Base-by-base conservation (phyloP, 2,113 vertebrate genomes). In the Odocoileus hemionus region DNA sequence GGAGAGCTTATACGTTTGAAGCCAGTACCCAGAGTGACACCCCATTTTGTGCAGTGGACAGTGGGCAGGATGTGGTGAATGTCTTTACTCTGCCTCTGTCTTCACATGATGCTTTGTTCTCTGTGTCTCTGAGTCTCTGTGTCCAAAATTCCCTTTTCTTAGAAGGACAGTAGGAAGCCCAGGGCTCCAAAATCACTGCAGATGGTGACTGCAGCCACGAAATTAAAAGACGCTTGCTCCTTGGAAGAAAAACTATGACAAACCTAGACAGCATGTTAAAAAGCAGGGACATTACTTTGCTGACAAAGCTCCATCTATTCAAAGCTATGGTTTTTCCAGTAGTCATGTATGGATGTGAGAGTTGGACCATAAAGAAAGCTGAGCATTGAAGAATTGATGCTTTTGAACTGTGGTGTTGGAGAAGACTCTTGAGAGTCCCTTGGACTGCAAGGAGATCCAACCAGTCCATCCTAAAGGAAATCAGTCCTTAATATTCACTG, bases 341-440 rank as follows among this genome's bases (percentile, higher is more conserved):
- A 6, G n/a, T 70, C 67, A 39, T 5, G 67, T 70, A 39, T 70
- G 19, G 67, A 39, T 70, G n/a, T 70, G 67, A 39, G 10, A 70
- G 67, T 13, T 39, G 67, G n/a, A 36, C n/a, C 10, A 13, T 39
- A 70, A 70, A 21, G 67, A 70, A 70, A 36, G 67, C 67, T 70
- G n/a, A 70, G 19, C 2, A 2, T 10, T 0, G 1, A 70, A 39
- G 11, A 70, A 70, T 3, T 70, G n/a, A 70, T 70, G 19, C 67
- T 70, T 39, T 39, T 23, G 67, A 70, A 70, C n/a, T 70, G 10
- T 70, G 67, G 67, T 70, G 19, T 11, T 39, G 19, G 67, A 70
- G 67, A 39, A 70, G n/a, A 23, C n/a, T 70, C n/a, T 12, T 23
- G 67, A 70, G 10, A 70, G 67, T 39, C n/a, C 67, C n/a, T 39